Base-by-base conservation (phyloP, 2,888 invertebrate species). In the Pseudolycoriella hygida region DNA sequence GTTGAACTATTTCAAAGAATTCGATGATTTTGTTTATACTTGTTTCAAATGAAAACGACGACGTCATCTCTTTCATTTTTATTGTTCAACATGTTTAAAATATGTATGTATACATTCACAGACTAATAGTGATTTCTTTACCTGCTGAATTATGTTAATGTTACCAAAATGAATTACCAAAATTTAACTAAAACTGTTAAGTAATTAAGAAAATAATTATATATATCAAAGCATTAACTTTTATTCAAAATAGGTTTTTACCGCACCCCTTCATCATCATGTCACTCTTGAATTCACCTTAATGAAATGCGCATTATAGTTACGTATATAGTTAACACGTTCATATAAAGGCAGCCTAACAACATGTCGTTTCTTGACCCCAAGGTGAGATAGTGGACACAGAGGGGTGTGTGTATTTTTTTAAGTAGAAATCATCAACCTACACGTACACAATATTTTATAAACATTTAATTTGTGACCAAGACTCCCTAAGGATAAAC, bases 401-500 rank as follows among this genome's bases (percentile, higher is more conserved):
- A 25, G 25, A 25, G 25, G 25, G 25, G 25, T 25, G 25, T 25
- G 25, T 25, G 25, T 25, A 25, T 25, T 25, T 25, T 25, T 25
- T 25, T 25, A 25, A 25, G 25, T 25, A 25, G 25, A 25, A 25
- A 25, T 25, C 25, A 25, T 25, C 25, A 25, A 25, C 25, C 25
- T 25, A 25, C 25, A 25, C 25, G 25, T 25, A 25, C 25, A 25
- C 25, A 25, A 25, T 25, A 25, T 25, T 25, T 25, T 25, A 25
- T 25, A 25, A 25, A 4, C 25, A 25, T 25, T 25, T 25, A 25
- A 25, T 25, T 25, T 25, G 25, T 25, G 25, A 45, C 43, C 46
- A 50, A 51, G 51, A 51, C 51, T 51, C 51, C 51, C 51, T 47
- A 50, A 51, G 51, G 51, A 51, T 49, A 46, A 17, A 34, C 34